These are phyloP conservation scores for Nipponacmea schrenckii DNA, from an alignment of 2,888 invertebrate genomes.

Conservation along the genomic window DNA sequence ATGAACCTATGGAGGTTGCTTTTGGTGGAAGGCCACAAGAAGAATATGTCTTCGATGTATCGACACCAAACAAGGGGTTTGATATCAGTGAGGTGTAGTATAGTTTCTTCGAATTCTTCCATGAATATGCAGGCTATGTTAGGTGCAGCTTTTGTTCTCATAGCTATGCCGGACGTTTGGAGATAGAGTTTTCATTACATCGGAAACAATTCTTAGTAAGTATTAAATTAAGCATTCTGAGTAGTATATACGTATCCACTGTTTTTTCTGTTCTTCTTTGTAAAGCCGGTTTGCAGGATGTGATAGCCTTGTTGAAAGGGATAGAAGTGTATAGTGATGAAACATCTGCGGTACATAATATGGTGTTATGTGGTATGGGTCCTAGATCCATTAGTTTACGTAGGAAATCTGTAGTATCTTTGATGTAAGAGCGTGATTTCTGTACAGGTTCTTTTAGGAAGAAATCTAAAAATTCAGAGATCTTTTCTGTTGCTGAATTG, in stretches of 20 bases:
- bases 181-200: not conserved
- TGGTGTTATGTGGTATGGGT: not conserved
- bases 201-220: not conserved
- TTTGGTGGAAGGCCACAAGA: not conserved
- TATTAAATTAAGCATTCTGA: not conserved
- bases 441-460: not conserved
- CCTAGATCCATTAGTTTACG: not conserved
- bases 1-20: not conserved
- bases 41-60: not conserved
- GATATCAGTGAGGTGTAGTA: not conserved
- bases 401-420: constrained; percentile 13
- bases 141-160: not conserved
- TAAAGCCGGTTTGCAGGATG: not conserved
- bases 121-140: not conserved
- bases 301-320: not conserved
- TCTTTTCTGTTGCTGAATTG: constrained; percentile 14
- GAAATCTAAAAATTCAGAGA: constrained; percentile 14
- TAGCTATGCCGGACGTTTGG: not conserved
- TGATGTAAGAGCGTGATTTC: not conserved
- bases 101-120: not conserved
- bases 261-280: not conserved
- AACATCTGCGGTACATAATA: not conserved
- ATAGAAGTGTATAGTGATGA: not conserved
- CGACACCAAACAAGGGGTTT: not conserved
- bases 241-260: not conserved